Evolutionary conservation across 2,113 vertebrate genomes (phyloP).

Genomic region (Nettapus auritus): DNA sequence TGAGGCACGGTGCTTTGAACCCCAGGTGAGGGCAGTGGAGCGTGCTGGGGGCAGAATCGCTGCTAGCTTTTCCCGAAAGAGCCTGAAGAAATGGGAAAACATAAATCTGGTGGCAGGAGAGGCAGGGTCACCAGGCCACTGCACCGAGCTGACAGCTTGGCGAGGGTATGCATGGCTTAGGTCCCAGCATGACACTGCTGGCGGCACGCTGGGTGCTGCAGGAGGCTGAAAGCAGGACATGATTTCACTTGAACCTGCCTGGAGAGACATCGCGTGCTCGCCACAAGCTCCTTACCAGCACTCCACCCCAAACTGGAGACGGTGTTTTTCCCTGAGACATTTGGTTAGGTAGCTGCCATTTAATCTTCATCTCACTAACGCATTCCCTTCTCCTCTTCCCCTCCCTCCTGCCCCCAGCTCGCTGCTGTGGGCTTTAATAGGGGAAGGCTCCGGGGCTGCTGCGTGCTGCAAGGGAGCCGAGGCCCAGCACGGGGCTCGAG

Average conservation of each 20-base stretch:
- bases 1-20: rapidly evolving
- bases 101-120: not conserved
- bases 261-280: not conserved
- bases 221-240: not conserved
- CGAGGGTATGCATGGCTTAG: not conserved
- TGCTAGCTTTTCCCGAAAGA: not conserved
- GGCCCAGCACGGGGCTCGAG: not conserved
- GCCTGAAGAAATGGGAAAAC: not conserved
- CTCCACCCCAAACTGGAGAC: not conserved
- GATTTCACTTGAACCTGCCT: not conserved
- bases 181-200: not conserved
- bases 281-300: not conserved
- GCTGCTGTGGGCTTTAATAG: not conserved
- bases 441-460: rapidly evolving
- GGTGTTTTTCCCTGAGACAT: not conserved
- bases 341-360: not conserved
- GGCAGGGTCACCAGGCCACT: not conserved
- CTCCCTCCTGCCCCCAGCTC: not conserved
- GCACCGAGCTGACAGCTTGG: not conserved
- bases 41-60: not conserved
- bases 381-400: not conserved
- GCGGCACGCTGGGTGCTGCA: not conserved
- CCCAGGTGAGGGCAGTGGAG: not conserved
- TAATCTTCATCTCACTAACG: not conserved
- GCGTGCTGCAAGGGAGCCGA: not conserved